phyloP scores from a whole-genome alignment of 1,140 invertebrate genomes.

The Argopecten irradians region DNA sequence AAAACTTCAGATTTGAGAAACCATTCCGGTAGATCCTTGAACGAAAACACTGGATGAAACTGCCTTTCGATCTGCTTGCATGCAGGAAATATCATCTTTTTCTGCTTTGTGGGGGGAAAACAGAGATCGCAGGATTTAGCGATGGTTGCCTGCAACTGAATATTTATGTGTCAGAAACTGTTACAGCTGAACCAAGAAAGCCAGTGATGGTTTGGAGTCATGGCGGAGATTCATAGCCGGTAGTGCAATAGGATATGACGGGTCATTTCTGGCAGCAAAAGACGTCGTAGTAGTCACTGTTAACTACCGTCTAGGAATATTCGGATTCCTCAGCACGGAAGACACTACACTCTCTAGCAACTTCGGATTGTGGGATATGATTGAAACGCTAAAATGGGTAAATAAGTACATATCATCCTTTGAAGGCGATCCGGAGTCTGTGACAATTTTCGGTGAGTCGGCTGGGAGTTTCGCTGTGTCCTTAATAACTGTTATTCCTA shows the following conservation, averaged over 20 bases:
- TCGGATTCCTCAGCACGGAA: slow-evolving; percentile 87
- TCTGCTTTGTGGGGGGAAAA: background rate
- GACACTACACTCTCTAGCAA: slow-evolving; percentile 69
- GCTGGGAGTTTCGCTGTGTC: slow-evolving; percentile 94
- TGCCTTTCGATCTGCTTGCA: slow-evolving; percentile 10
- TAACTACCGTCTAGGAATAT: slow-evolving; percentile 86
- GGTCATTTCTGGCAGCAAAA: slow-evolving; percentile 82
- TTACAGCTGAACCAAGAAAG: slow-evolving; percentile 10
- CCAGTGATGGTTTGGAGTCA: slow-evolving; percentile 70
- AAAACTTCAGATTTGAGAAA: slow-evolving; percentile 85
- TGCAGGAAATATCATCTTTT: background rate
- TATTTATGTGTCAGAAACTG: slow-evolving; percentile 44
- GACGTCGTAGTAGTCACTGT: slow-evolving; percentile 88
- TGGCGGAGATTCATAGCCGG: slow-evolving; percentile 94
- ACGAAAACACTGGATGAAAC: slow-evolving; percentile 25
- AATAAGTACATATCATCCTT: slow-evolving; percentile 91
- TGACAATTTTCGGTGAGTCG: slow-evolving; percentile 96
- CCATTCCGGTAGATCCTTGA: slow-evolving; percentile 83
- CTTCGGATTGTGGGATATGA: slow-evolving; percentile 77
- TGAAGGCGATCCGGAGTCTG: slow-evolving; percentile 94
- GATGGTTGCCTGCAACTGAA: slow-evolving; percentile 51
- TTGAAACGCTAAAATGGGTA: slow-evolving; percentile 82
- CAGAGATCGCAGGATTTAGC: background rate
- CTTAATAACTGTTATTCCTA: slow-evolving; percentile 80
- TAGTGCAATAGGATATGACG: slow-evolving; percentile 94